Evolutionary conservation across 2,797 vertebrate genomes (phyloP), one percentile per base, ranked within the genome.

Genomic region (Rhinella marina): DNA sequence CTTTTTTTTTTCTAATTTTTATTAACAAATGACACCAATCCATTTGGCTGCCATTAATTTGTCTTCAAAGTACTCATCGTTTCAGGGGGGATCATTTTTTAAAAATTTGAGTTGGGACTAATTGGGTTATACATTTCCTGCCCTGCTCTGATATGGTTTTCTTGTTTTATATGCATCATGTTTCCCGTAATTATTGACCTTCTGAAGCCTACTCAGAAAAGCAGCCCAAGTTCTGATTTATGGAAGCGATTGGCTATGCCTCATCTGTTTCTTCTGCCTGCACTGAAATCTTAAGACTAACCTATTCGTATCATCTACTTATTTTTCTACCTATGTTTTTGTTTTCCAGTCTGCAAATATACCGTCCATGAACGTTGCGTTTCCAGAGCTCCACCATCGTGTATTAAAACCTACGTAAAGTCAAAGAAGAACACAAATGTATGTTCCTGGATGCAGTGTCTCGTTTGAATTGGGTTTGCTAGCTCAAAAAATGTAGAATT

Each of bases 321-420:
- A 91, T 59, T 86, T 77, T 87, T 87, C 72, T 91, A 66, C 85
- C 1, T 85, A 21, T 86, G 3, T 0, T 90, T 90, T 90, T 88
- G 91, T 90, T 89, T 92, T 94, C 88, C 93, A 99, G 97, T 99
- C 93, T 98, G 98, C 94, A 99, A 98, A 93, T 98, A 98, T 91
- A 98, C 97, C 0, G 97, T 97, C 84, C 98, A 99, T 2, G 97
- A 98, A 88, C 96, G 96, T 87, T 97, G 97, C 66, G 97, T 98
- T 91, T 94, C 97, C 62, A 96, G 97, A 86, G 97, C 97, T 3
- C 97, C 97, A 0, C 96, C 95, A 16, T 97, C 97, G 75, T 98
- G 97, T 93, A 98, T 98, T 94, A 98, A 98, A 95, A 98, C 97
- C 66, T 97, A 98, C 0, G 96, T 98, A 91, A 98, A 98, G 92